A percentile compares a stretch with the other conserved stretches of the same genome.
Evolutionary conservation across 1,140 invertebrate genomes (phyloP).

Genomic region (Aculops lycopersici): DNA sequence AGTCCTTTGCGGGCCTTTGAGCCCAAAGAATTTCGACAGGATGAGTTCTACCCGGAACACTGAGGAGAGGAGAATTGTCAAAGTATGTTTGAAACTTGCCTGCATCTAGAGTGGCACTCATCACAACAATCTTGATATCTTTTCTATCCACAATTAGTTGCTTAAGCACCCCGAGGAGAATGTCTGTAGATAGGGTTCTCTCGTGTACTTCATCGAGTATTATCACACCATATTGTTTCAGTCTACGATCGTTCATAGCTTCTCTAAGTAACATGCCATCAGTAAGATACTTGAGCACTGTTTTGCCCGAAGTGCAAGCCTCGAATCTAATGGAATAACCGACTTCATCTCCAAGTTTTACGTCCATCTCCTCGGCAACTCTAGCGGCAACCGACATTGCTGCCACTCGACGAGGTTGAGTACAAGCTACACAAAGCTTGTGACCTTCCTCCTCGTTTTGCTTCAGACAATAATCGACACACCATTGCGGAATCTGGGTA

Average conservation of each 20-base stretch:
- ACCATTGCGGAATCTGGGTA: conserved; percentile 54
- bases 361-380: conserved; percentile 98
- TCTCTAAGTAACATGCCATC: conserved; percentile 98
- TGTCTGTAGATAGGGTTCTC: conserved; percentile 85
- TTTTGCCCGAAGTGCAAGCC: conserved; percentile 82
- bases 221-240: conserved; percentile 73
- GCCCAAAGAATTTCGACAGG: conserved; percentile 98
- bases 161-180: conserved; percentile 90
- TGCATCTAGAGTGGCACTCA: conserved; percentile 98
- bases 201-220: conserved; percentile 97
- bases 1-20: conserved; percentile 87
- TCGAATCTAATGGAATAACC: conserved; percentile 98
- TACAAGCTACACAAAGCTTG: conserved; percentile 71
- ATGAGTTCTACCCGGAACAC: conserved; percentile 78
- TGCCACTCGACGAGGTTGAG: conserved; percentile 80
- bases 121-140: conserved; percentile 90
- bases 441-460: no score
- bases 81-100: conserved; percentile 97
- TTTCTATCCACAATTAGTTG: conserved; percentile 73
- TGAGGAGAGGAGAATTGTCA: conserved; percentile 90
- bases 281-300: conserved; percentile 79
- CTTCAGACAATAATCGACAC: conserved; percentile 49
- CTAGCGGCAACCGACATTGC: conserved; percentile 94
- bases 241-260: conserved; percentile 92
- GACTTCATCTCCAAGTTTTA: conserved; percentile 76